phyloP scores from a whole-genome alignment of 2,113 vertebrate species.

The Elaphurus davidianus region DNA sequence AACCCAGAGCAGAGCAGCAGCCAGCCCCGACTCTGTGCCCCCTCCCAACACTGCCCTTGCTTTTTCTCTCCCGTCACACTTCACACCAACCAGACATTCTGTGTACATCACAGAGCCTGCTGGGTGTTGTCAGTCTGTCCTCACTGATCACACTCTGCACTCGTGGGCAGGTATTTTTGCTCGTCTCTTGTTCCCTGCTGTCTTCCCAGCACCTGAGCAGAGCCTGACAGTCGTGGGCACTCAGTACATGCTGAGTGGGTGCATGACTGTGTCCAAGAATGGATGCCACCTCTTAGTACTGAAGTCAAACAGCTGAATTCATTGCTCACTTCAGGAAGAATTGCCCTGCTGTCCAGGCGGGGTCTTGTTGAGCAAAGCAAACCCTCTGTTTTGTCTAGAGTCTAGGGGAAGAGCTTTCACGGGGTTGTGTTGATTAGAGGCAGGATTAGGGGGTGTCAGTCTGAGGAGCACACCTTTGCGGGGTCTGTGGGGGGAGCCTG shows the following conservation, averaged over 20 bases:
- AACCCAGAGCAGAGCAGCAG: not conserved
- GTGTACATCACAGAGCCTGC: rapidly evolving
- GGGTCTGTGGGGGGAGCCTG: rapidly evolving
- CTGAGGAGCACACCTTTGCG: rapidly evolving
- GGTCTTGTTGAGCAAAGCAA: not conserved
- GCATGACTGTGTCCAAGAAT: not conserved
- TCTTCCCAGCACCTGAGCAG: not conserved
- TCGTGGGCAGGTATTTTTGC: rapidly evolving
- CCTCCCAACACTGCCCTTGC: not conserved
- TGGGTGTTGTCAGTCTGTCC: too few relatives aligned
- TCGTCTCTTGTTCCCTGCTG: not conserved
- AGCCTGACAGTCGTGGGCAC: rapidly evolving
- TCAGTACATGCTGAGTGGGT: not conserved
- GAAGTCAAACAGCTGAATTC: not conserved
- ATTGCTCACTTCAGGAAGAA: not conserved
- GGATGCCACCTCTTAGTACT: too few relatives aligned
- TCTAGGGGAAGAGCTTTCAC: not conserved
- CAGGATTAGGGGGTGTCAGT: rapidly evolving
- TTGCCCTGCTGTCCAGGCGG: rapidly evolving
- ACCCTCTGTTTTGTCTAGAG: rapidly evolving
- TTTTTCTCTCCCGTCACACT: rapidly evolving
- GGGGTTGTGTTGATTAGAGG: not conserved
- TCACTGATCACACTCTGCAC: rapidly evolving
- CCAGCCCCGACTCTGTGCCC: rapidly evolving
- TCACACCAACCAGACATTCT: rapidly evolving